Percentiles rank a stretch among this genome's conserved stretches.
phyloP scores from a whole-genome alignment of 2,797 vertebrate species.

The Pipistrellus nathusii region DNA sequence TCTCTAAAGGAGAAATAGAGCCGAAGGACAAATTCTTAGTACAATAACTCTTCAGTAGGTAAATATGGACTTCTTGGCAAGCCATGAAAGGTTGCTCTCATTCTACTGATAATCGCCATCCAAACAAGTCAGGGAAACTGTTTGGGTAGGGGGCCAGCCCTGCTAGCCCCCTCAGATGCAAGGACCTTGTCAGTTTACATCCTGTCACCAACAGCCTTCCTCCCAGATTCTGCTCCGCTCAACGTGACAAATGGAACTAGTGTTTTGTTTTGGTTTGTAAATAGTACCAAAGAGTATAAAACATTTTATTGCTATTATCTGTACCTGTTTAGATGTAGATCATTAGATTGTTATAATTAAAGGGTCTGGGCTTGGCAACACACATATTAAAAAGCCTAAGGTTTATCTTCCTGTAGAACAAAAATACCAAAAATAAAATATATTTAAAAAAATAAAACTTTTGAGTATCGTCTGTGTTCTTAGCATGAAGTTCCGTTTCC shows the following conservation, averaged over 20 bases:
- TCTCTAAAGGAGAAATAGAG: too few species aligned
- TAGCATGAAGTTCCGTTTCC: not conserved
- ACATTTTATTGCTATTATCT: slow-evolving; percentile 30
- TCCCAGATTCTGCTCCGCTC: slow-evolving; percentile 61
- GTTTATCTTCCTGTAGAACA: not conserved
- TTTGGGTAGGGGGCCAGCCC: too few species aligned
- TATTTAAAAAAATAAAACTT: not conserved
- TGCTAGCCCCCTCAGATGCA: too few species aligned
- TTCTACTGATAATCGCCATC: too few species aligned
- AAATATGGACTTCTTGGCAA: too few species aligned
- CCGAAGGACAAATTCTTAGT: too few species aligned
- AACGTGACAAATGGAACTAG: slow-evolving; percentile 80
- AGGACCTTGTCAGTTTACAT: too few species aligned
- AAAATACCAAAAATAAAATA: too few species aligned
- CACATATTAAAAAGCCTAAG: not conserved
- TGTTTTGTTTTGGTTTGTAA: slow-evolving; percentile 72
- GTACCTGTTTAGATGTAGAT: not conserved
- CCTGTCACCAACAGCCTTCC: not conserved
- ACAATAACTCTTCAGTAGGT: too few species aligned
- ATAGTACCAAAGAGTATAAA: slow-evolving; percentile 1
- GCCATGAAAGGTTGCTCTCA: too few species aligned
- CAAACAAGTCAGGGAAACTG: too few species aligned
- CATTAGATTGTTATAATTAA: slow-evolving; percentile 63
- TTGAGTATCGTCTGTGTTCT: not conserved
- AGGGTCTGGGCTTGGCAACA: not conserved